Evolutionary conservation across 92 coral and sea anemone genomes (phyloP).

Genomic region (Palythoa heliodiscus): DNA sequence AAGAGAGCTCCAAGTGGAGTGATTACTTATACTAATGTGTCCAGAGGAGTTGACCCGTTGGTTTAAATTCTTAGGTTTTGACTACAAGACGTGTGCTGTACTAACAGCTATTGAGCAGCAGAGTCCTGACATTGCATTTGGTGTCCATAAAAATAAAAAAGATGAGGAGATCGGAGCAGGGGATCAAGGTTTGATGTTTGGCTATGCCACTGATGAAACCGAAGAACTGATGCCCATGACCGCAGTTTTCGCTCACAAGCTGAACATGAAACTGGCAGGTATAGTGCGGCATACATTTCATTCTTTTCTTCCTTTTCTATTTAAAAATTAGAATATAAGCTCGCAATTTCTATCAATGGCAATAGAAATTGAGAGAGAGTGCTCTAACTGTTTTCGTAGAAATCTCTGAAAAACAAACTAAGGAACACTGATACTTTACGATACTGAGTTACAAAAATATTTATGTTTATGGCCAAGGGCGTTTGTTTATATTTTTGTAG

Average conservation of each 20-base stretch:
- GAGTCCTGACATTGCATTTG: slow-evolving; percentile 64
- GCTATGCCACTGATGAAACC: slow-evolving; percentile 56
- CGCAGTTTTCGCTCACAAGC: slow-evolving; percentile 54
- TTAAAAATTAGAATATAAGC: too few relatives aligned
- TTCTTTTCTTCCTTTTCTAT: too few relatives aligned
- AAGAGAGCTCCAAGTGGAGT: too few relatives aligned
- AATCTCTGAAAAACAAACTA: too few relatives aligned
- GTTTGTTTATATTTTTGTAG: too few relatives aligned
- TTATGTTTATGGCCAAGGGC: too few relatives aligned
- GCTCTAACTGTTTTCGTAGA: too few relatives aligned
- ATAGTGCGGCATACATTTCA: background rate
- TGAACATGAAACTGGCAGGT: slow-evolving; percentile 54
- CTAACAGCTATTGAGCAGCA: slow-evolving; percentile 62
- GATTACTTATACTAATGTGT: too few relatives aligned
- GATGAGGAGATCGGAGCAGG: slow-evolving; percentile 75
- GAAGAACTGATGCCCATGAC: slow-evolving; percentile 70
- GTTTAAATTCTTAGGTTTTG: slow-evolving; percentile 57
- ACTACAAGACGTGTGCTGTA: slow-evolving; percentile 79
- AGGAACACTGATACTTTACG: too few relatives aligned
- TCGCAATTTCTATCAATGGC: too few relatives aligned
- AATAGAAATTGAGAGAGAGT: too few relatives aligned
- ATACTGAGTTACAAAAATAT: too few relatives aligned
- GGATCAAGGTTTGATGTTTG: slow-evolving; percentile 55
- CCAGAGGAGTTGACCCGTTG: background rate
- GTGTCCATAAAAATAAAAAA: slow-evolving; percentile 55